Percentiles rank a stretch among this genome's conserved stretches.
Evolutionary conservation across 2,797 vertebrate species (phyloP).

Genomic region (Diceros bicornis): DNA sequence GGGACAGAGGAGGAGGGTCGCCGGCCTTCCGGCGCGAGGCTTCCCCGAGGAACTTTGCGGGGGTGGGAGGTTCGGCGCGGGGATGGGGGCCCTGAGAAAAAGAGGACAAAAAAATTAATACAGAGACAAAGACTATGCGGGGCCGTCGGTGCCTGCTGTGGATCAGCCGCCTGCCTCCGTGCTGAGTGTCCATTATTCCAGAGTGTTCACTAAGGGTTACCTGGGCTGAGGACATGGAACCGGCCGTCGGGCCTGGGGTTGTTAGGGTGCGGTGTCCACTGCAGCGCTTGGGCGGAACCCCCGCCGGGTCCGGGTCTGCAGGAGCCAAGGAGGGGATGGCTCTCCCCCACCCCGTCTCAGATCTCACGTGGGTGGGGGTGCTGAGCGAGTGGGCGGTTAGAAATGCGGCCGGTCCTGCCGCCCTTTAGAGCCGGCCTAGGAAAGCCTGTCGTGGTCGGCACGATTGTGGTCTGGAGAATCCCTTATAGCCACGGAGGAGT

Average conservation of each 20-base stretch:
- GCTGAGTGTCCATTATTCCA: rapidly evolving
- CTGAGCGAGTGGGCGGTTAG: neutral
- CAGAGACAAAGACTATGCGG: neutral
- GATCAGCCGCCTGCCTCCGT: neutral
- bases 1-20: neutral
- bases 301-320: neutral
- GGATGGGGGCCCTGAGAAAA: neutral
- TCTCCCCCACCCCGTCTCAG: neutral
- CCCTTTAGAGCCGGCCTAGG: neutral
- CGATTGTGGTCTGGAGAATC: neutral
- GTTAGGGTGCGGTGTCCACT: neutral
- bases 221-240: neutral
- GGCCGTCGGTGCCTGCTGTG: neutral
- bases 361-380: neutral
- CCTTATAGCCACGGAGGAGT: neutral
- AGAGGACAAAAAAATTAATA: too few species aligned
- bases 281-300: neutral
- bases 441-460: neutral
- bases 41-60: neutral
- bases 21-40: neutral
- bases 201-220: neutral
- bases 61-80: neutral
- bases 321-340: neutral
- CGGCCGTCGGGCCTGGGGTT: too few species aligned
- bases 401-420: neutral